These are phyloP conservation scores for Holcopasites calliopsidis DNA, from an alignment of 1,140 invertebrate species.

Conservation along the genomic window DNA sequence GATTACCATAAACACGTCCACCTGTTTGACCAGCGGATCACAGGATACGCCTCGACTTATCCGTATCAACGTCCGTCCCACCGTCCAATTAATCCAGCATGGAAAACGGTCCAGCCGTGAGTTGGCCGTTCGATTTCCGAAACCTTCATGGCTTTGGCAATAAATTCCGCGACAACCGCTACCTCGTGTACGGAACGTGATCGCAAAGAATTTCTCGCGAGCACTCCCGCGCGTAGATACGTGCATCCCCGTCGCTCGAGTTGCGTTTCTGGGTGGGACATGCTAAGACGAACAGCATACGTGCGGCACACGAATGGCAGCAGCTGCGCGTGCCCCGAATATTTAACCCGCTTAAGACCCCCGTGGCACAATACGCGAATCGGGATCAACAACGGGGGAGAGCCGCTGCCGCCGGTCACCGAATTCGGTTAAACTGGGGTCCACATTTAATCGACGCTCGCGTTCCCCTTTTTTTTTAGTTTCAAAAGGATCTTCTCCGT, in stretches of 20 bases:
- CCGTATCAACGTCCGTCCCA: background rate
- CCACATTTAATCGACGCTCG: slow-evolving; percentile 69
- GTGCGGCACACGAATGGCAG: slow-evolving; percentile 58
- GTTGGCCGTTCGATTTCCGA: background rate
- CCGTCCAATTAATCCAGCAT: background rate
- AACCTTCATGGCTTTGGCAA: slow-evolving; percentile 29
- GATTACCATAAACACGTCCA: slow-evolving; percentile 21
- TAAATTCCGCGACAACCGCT: slow-evolving; percentile 38
- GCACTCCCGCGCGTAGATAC: background rate
- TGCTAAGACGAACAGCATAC: slow-evolving; percentile 69
- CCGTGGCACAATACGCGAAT: slow-evolving; percentile 49
- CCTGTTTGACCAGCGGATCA: background rate
- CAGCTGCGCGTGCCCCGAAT: slow-evolving; percentile 71
- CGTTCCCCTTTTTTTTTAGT: background rate
- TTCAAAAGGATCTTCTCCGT: background rate
- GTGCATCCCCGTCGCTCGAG: slow-evolving; percentile 15
- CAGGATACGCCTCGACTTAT: background rate
- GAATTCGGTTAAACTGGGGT: slow-evolving; percentile 57
- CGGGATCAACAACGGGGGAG: slow-evolving; percentile 30
- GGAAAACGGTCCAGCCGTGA: background rate
- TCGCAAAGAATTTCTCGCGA: slow-evolving; percentile 26
- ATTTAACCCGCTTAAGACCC: slow-evolving; percentile 66
- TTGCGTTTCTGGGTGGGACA: slow-evolving; percentile 54
- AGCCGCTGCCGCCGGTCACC: slow-evolving; percentile 22
- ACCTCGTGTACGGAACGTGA: too few species aligned